Percentiles rank a stretch among this genome's conserved stretches.
Evolutionary conservation across 2,888 invertebrate species (phyloP).

Genomic region (Leptura quadrifasciata): DNA sequence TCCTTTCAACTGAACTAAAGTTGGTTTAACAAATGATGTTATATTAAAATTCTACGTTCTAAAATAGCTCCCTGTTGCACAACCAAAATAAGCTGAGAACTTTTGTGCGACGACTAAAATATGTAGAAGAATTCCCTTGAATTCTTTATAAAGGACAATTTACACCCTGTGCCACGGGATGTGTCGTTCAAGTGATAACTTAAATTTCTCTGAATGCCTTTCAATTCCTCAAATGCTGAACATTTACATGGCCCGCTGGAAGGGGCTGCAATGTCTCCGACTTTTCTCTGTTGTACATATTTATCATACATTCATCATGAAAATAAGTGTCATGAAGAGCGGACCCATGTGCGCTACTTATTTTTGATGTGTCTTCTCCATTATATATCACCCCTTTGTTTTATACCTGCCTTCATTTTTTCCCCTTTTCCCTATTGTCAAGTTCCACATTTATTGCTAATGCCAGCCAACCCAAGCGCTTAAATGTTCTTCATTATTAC

Average conservation of each 20-base stretch:
- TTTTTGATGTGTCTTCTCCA: slow-evolving; percentile 52
- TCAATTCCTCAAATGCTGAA: slow-evolving; percentile 41
- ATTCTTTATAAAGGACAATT: slow-evolving; percentile 53
- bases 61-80: slow-evolving; percentile 7
- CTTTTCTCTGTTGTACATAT: slow-evolving; percentile 51
- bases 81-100: slow-evolving; percentile 36
- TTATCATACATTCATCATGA: slow-evolving; percentile 56
- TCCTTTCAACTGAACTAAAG: not conserved
- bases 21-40: not conserved
- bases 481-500: not conserved
- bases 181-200: slow-evolving; percentile 36
- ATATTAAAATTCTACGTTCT: slow-evolving; percentile 17
- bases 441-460: slow-evolving; percentile 42
- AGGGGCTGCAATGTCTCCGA: slow-evolving; percentile 46
- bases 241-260: slow-evolving; percentile 44
- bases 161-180: slow-evolving; percentile 46
- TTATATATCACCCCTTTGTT: slow-evolving; percentile 51
- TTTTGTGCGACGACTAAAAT: slow-evolving; percentile 37
- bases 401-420: slow-evolving; percentile 44
- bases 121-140: slow-evolving; percentile 43
- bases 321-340: slow-evolving; percentile 51
- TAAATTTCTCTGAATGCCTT: slow-evolving; percentile 29
- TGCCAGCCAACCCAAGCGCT: slow-evolving; percentile 4
- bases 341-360: slow-evolving; percentile 51
- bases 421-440: slow-evolving; percentile 43